Conservation (phyloP, 2,888 invertebrate genomes). For the Tipula confusa region DNA sequence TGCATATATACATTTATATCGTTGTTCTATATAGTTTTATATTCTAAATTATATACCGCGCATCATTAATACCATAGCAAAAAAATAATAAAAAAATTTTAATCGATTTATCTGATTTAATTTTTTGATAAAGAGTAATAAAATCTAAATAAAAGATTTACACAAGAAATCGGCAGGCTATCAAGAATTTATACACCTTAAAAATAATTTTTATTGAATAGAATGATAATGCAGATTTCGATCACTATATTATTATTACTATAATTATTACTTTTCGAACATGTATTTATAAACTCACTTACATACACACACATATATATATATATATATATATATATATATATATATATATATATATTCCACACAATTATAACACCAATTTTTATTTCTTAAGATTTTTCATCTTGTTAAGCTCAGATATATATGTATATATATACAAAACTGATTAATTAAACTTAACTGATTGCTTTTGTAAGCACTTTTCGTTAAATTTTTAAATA, state of each 20-base stretch:
- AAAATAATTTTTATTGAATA: neutral
- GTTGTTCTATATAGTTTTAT: neutral
- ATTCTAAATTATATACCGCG: too few relatives aligned
- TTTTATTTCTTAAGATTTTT: neutral
- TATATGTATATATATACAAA: neutral
- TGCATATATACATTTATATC: too few relatives aligned
- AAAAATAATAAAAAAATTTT: neutral
- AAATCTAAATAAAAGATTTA: neutral
- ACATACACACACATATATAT: too few relatives aligned
- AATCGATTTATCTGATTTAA: neutral
- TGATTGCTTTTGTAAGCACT: slow-evolving; percentile 20
- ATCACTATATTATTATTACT: neutral
- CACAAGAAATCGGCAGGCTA: neutral
- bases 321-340: too few relatives aligned
- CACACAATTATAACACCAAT: neutral
- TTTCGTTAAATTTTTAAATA: slow-evolving; percentile 1
- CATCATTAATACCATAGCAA: neutral
- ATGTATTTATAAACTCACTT: neutral
- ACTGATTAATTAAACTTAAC: slow-evolving; percentile 20
- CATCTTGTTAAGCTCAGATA: neutral
- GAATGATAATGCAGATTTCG: neutral
- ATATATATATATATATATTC: too few relatives aligned
- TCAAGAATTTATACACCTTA: neutral
- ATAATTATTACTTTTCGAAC: neutral
- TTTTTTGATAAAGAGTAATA: neutral